Conservation (phyloP, 2,888 invertebrate genomes). For the Athalia cordata region DNA sequence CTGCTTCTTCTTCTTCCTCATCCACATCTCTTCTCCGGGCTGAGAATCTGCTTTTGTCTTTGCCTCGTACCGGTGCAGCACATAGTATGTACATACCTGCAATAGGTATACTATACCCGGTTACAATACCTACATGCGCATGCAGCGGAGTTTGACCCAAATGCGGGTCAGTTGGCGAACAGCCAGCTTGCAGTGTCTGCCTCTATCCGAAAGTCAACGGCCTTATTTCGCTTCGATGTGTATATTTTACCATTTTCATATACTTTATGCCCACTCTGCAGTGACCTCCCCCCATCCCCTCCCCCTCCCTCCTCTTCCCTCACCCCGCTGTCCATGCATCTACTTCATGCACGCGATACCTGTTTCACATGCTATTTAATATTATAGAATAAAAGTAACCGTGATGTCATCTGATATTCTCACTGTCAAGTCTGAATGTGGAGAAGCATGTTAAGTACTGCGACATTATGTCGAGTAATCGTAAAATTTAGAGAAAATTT, state of each 20-base stretch:
- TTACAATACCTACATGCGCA: slow-evolving; percentile 8
- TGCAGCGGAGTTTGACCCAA: slow-evolving; percentile 60
- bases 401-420: too few species aligned
- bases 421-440: too few species aligned
- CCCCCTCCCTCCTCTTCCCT: too few species aligned
- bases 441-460: too few species aligned
- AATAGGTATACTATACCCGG: background rate
- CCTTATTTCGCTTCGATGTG: slow-evolving; percentile 22
- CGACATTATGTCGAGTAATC: too few species aligned
- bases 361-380: too few species aligned
- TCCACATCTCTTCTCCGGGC: slow-evolving; percentile 27
- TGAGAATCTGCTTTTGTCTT: slow-evolving; percentile 36
- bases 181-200: slow-evolving; percentile 65
- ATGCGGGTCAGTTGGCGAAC: slow-evolving; percentile 64
- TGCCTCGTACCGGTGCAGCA: slow-evolving; percentile 8
- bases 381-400: too few species aligned
- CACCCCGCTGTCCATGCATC: too few species aligned
- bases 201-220: slow-evolving; percentile 48
- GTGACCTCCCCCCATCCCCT: too few species aligned
- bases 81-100: background rate
- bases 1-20: slow-evolving; percentile 5
- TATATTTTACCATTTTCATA: background rate
- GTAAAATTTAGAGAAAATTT: too few species aligned
- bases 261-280: background rate
- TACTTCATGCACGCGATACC: too few species aligned